These are phyloP conservation scores for Anser brachyrhynchus DNA, from an alignment of 2,113 vertebrate species.

Conservation along the genomic window DNA sequence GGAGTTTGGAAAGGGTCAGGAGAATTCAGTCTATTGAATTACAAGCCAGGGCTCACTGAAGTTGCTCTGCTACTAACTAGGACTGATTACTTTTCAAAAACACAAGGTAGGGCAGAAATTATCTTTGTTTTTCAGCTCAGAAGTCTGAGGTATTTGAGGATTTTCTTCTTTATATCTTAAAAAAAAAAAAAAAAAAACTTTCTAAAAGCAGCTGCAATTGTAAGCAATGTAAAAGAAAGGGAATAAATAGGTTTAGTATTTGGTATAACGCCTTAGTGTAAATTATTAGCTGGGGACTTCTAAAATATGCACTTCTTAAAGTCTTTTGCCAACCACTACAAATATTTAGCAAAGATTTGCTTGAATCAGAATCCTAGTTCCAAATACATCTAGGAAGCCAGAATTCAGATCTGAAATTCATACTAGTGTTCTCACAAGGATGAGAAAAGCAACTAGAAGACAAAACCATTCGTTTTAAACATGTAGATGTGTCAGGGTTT, in stretches of 20 bases:
- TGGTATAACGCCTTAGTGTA: background rate
- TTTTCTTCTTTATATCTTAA: background rate
- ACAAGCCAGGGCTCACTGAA: conserved; percentile 18
- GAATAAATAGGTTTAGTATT: background rate
- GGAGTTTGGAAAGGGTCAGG: conserved; percentile 39
- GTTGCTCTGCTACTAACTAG: conserved; percentile 12
- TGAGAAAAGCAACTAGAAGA: background rate
- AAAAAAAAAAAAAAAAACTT: background rate
- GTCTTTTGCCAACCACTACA: background rate
- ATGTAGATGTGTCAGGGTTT: background rate
- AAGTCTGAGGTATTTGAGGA: background rate
- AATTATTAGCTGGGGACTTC: background rate
- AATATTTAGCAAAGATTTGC: background rate
- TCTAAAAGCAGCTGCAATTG: background rate
- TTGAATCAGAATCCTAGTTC: background rate
- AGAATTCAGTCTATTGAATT: conserved; percentile 44
- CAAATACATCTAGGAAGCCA: background rate
- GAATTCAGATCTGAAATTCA: background rate
- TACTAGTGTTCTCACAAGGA: background rate
- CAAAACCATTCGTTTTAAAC: background rate
- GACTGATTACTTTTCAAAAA: conserved; percentile 62
- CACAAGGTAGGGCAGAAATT: background rate
- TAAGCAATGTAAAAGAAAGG: background rate
- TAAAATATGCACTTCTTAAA: background rate
- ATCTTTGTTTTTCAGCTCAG: background rate